Conservation (phyloP, 30 jellyfish, hydroid and myxozoan genomes). For the Chironex yamaguchii region DNA sequence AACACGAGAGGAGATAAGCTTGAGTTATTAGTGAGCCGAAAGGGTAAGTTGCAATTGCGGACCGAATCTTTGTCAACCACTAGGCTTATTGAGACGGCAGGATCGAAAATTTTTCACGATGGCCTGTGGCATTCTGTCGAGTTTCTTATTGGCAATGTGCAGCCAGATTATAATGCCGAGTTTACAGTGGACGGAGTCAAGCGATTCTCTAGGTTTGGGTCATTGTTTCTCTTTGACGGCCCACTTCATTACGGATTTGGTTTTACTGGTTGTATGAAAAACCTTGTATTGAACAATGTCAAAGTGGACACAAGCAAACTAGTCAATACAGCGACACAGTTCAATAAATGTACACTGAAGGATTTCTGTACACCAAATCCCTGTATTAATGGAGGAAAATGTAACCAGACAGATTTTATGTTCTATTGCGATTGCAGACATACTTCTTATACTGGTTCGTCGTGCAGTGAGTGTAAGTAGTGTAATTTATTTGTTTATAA, state of each 20-base stretch:
- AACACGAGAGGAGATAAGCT: slow-evolving; percentile 62
- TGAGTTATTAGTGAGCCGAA: slow-evolving; percentile 75
- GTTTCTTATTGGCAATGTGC: slow-evolving; percentile 72
- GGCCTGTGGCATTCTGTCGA: slow-evolving; percentile 96
- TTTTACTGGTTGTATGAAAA: slow-evolving; percentile 99
- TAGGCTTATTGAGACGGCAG: slow-evolving; percentile 70
- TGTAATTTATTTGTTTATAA: not conserved
- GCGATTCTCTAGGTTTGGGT: slow-evolving; percentile 77
- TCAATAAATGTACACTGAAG: slow-evolving; percentile 82
- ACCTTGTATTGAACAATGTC: slow-evolving; percentile 76
- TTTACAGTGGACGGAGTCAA: slow-evolving; percentile 92
- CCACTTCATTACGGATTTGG: slow-evolving; percentile 92
- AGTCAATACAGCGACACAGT: slow-evolving; percentile 67
- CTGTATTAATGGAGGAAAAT: slow-evolving; percentile 94
- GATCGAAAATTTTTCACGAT: slow-evolving; percentile 79
- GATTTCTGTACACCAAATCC: slow-evolving; percentile 99
- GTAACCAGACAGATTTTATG: slow-evolving; percentile 93
- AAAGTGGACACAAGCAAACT: slow-evolving; percentile 58
- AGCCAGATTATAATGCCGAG: slow-evolving; percentile 81
- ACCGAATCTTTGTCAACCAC: not conserved
- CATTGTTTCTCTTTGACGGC: slow-evolving; percentile 76
- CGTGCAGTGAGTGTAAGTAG: slow-evolving; percentile 90
- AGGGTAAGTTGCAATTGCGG: slow-evolving; percentile 79
- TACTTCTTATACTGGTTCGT: slow-evolving; percentile 90
- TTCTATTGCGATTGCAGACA: slow-evolving; percentile 94